phyloP scores from a whole-genome alignment of 2,888 invertebrate species.

The Syritta pipiens region DNA sequence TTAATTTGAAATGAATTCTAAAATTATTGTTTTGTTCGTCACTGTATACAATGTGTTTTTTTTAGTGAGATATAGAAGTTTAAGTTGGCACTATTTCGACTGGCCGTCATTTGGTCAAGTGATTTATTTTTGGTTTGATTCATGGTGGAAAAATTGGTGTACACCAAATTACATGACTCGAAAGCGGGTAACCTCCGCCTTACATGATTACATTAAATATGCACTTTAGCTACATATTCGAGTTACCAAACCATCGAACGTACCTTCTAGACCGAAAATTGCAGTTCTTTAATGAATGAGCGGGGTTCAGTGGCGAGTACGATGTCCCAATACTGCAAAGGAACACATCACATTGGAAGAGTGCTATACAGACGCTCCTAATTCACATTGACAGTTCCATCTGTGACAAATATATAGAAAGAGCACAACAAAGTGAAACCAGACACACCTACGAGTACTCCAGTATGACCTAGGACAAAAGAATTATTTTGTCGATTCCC shows the following conservation, averaged over 20 bases:
- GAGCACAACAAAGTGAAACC: not conserved
- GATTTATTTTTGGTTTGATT: too few relatives aligned
- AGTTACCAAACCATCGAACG: not conserved
- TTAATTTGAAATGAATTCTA: too few relatives aligned
- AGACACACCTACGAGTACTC: not conserved
- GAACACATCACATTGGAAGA: not conserved
- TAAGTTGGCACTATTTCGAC: too few relatives aligned
- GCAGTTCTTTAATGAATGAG: not conserved
- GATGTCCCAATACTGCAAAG: not conserved
- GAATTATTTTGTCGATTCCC: not conserved
- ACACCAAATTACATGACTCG: not conserved
- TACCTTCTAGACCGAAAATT: not conserved
- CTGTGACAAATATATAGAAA: not conserved
- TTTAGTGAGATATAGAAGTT: too few relatives aligned
- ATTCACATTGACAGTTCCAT: not conserved
- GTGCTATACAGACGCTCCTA: not conserved
- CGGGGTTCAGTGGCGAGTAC: not conserved
- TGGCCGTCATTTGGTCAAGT: too few relatives aligned
- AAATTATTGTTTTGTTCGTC: too few relatives aligned
- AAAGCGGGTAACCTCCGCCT: not conserved
- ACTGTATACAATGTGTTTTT: too few relatives aligned
- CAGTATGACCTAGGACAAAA: not conserved
- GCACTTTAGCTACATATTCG: not conserved
- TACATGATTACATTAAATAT: not conserved
- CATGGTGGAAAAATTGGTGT: too few relatives aligned